Percentiles rank a stretch among this genome's conserved stretches.
Evolutionary conservation across 2,797 vertebrate genomes (phyloP).

Genomic region (Tamandua tetradactyla): DNA sequence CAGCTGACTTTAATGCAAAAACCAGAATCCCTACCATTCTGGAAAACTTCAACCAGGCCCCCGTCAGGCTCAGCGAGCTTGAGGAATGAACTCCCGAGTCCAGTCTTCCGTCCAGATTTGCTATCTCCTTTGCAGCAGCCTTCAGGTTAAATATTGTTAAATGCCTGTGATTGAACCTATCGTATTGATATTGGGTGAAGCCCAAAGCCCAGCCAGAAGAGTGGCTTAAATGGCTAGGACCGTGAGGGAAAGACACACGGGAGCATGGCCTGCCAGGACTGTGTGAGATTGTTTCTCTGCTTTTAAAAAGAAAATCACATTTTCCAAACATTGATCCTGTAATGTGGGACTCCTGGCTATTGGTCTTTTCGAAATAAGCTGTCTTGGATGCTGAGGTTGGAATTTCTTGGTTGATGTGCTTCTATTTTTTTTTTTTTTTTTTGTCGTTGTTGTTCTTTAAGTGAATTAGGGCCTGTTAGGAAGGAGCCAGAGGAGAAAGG

Average conservation of each 20-base stretch:
- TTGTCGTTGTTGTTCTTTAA: constrained; percentile 12
- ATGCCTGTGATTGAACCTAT: constrained; percentile 79
- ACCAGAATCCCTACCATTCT: not conserved
- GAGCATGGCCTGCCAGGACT: not conserved
- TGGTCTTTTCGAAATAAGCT: constrained; percentile 71
- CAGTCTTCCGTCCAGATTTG: not conserved
- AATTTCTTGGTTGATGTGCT: constrained; percentile 53
- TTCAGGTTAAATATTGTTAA: constrained; percentile 83
- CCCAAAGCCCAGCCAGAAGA: constrained; percentile 79
- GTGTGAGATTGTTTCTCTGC: constrained; percentile 68
- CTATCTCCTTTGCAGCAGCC: constrained; percentile 48
- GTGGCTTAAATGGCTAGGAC: constrained; percentile 78
- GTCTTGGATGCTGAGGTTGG: constrained; percentile 62
- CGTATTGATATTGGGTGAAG: constrained; percentile 80
- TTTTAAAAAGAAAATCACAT: constrained; percentile 76
- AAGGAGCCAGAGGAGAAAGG: constrained; percentile 16
- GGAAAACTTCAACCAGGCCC: not conserved
- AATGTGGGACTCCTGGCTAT: constrained; percentile 64
- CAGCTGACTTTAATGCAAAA: not conserved
- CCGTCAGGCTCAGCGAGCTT: not conserved
- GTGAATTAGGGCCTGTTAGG: constrained; percentile 51
- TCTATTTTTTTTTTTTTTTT: not conserved
- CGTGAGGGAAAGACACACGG: constrained; percentile 72
- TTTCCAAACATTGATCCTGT: constrained; percentile 74
- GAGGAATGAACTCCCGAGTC: not conserved